These are phyloP conservation scores for Cichlasoma orientale DNA, from an alignment of 2,797 vertebrate genomes.

Conservation along the genomic window DNA sequence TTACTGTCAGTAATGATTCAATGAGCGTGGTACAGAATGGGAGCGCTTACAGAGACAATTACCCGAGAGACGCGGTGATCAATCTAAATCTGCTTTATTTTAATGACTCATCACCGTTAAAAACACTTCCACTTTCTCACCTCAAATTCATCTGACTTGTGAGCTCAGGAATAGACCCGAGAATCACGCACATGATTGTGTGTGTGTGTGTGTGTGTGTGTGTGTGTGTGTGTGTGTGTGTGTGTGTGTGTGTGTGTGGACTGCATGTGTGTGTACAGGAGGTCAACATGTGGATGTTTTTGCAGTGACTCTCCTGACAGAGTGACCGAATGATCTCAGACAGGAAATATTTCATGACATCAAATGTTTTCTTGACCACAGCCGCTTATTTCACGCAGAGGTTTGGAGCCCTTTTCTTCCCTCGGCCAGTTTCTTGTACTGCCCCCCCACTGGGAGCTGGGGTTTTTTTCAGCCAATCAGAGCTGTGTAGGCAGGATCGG, in stretches of 20 bases:
- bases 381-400: not conserved
- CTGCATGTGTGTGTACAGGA: too few relatives aligned
- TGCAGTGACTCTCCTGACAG: not conserved
- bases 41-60: not conserved
- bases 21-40: not conserved
- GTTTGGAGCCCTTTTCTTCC: too few relatives aligned
- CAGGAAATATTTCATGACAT: constrained; percentile 5
- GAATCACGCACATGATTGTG: not conserved
- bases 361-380: not conserved
- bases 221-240: not conserved
- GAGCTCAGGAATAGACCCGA: constrained; percentile 51
- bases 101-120: not conserved
- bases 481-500: not conserved
- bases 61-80: not conserved
- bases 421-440: too few relatives aligned
- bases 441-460: not conserved
- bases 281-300: not conserved
- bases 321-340: constrained; percentile 22
- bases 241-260: not conserved
- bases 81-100: constrained; percentile 1
- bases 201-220: constrained; percentile 23
- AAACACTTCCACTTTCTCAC: constrained; percentile 33
- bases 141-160: constrained; percentile 10
- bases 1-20: not conserved
- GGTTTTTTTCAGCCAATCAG: not conserved